Evolutionary conservation across 2,888 invertebrate species (phyloP), one percentile per base, ranked within the genome.

Genomic region (Leptopilina drosophilae): DNA sequence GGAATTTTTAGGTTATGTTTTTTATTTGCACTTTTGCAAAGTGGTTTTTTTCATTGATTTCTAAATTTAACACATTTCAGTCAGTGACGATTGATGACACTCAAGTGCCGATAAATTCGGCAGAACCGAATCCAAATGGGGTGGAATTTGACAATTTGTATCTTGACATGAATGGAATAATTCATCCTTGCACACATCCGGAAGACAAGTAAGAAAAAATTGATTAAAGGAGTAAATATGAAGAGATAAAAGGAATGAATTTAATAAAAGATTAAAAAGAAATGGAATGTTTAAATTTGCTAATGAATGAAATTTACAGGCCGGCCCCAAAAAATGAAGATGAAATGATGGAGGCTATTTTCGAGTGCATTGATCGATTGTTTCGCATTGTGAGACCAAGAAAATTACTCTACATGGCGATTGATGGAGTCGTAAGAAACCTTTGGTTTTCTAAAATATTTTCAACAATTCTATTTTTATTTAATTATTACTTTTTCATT

Each of bases 331-430:
- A 97, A 92, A 97, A 98, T 93, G 99, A 99, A 92, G 99, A 99
- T 89, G 99, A 99, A 93, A 99, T 99, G 99, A 99, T 99, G 98
- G 94, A 98, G 73, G 97, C 98, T 67, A 99, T 99, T 89, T 99
- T 99, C 91, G 99, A 99, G 88, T 99, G 98, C 92, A 99, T 99
- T 84, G 99, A 99, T 92, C 94, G 99, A 81, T 93, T 99, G 81
- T 97, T 99, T 92, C 94, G 95, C 73, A 98, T 99, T 88, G 98
- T 98, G 0, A 93, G 98, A 84, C 99, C 99, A 0, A 94, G 98
- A 87, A 98, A 98, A 91, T 85, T 99, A 66, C 93, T 99, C 83
- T 99, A 99, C 92, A 99, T 99, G 99, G 99, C 99, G 77, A 99
- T 99, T 92, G 99, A 99, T 93, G 99, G 99, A 83, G 99, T 99